Base-by-base conservation (phyloP, 2,888 invertebrate species). In the Formica aserva region DNA sequence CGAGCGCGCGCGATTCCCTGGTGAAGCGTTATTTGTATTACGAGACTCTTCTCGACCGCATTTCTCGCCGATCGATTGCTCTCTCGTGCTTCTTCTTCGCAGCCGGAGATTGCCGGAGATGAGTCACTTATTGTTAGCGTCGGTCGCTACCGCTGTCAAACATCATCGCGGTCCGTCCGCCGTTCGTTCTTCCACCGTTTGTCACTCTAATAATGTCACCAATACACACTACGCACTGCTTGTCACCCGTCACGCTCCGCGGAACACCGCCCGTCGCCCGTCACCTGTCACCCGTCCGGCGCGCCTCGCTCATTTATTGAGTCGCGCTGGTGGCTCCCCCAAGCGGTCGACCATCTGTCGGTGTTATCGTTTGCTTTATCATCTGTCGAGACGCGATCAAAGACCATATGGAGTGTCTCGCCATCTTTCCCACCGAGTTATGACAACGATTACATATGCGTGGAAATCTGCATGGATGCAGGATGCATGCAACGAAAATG, bases 121-220 rank as follows among this genome's bases (percentile, higher is more conserved):
- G 45, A 48, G 60, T 80, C 72, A 80, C 72, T 80, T 63, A n/a
- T 15, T 26, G 55, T 18, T 71, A 41, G 45, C 69, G 69, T 84
- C 85, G 83, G 75, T 85, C 88, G 83, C 76, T 81, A 88, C 81
- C 75, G 75, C 91, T 92, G 92, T 93, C 94, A 93, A 92, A 92
- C 91, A 26, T 91, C 93, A 92, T 92, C 91, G 87, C 90, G 88
- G 86, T 87, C 87, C 83, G 90, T 22, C 3, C 48, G 48, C 8
- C 48, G 32, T 15, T 87, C 83, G 52, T 18, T 9, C 84, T 81
- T 84, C 89, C 83, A 86, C 85, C 88, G 86, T 84, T 85, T 83
- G 86, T 90, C 90, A 90, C 85, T 32, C 9, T 48, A 29, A 45
- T 60, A 26, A 60, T 29, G 52, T 52, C 52, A 52, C n/a, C n/a